Conservation (phyloP, 2,113 vertebrate genomes). For the Paralichthys olivaceus region DNA sequence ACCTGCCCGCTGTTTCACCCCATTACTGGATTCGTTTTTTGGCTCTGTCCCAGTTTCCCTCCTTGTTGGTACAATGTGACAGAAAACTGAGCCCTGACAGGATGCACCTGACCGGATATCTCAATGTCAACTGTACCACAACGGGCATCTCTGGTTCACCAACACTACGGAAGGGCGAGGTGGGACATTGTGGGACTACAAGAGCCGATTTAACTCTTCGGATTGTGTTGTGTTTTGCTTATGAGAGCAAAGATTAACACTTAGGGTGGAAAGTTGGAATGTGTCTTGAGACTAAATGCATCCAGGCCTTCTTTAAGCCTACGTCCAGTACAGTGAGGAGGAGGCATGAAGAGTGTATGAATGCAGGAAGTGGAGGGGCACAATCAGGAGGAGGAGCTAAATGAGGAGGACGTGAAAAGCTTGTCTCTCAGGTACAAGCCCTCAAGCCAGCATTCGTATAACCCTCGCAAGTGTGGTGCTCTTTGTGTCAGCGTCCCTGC, state of each 20-base stretch:
- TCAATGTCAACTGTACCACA: constrained; percentile 23
- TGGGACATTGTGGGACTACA: background rate
- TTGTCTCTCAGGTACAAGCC: constrained; percentile 37
- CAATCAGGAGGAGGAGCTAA: background rate
- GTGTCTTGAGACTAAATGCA: background rate
- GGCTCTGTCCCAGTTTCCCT: constrained; percentile 33
- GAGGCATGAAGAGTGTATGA: background rate
- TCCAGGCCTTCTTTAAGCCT: background rate
- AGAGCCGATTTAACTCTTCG: constrained; percentile 52
- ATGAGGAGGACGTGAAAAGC: constrained; percentile 6
- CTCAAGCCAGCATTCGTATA: constrained; percentile 16
- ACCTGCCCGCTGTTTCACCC: constrained; percentile 27
- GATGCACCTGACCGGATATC: constrained; percentile 63
- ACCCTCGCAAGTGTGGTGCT: constrained; percentile 32
- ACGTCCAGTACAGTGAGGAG: background rate
- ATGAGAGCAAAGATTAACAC: constrained; percentile 18
- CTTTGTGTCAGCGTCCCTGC: constrained; percentile 29
- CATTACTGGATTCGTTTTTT: constrained; percentile 25
- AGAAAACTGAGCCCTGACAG: constrained; percentile 56
- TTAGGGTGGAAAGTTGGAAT: background rate
- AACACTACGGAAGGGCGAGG: constrained; percentile 28
- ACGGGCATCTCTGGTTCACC: constrained; percentile 57
- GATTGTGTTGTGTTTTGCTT: constrained; percentile 15
- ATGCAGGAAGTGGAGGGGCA: background rate
- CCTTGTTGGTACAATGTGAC: constrained; percentile 28